Conservation (phyloP, 2,797 vertebrate genomes). For the Graptemys geographica region DNA sequence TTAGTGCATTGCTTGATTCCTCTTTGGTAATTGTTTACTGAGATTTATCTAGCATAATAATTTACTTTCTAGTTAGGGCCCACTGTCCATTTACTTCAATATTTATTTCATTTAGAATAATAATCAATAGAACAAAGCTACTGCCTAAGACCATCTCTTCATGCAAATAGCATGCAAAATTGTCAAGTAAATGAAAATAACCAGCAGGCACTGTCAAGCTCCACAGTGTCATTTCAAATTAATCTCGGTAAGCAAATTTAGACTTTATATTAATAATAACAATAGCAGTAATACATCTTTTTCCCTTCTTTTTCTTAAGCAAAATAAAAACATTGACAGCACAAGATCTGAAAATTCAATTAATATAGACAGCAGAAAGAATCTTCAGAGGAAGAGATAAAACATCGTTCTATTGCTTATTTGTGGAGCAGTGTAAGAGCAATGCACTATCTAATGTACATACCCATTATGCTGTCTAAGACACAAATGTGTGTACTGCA, state of each 20-base stretch:
- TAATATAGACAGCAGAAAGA: constrained; percentile 34
- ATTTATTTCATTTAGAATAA: constrained; percentile 74
- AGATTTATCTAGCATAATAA: constrained; percentile 20
- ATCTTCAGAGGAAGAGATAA: neutral
- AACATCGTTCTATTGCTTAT: neutral
- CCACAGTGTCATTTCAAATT: constrained; percentile 71
- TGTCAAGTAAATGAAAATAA: constrained; percentile 74
- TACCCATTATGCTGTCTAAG: constrained; percentile 29
- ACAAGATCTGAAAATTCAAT: constrained; percentile 21
- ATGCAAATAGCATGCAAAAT: constrained; percentile 73
- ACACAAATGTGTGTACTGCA: constrained; percentile 45
- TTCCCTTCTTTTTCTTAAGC: constrained; percentile 18
- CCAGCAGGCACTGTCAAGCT: constrained; percentile 57
- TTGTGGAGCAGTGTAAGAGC: neutral
- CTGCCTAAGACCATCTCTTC: constrained; percentile 52
- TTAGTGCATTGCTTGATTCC: neutral
- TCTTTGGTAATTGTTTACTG: constrained; percentile 54
- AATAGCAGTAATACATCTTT: constrained; percentile 25
- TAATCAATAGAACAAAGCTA: constrained; percentile 58
- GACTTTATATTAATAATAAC: constrained; percentile 40
- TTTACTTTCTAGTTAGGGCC: constrained; percentile 49
- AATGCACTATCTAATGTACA: neutral
- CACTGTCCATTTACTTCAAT: constrained; percentile 49
- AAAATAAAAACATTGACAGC: constrained; percentile 43
- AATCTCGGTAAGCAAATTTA: constrained; percentile 58